phyloP scores from a whole-genome alignment of 1,140 invertebrate species.

The Gryon sp. region DNA sequence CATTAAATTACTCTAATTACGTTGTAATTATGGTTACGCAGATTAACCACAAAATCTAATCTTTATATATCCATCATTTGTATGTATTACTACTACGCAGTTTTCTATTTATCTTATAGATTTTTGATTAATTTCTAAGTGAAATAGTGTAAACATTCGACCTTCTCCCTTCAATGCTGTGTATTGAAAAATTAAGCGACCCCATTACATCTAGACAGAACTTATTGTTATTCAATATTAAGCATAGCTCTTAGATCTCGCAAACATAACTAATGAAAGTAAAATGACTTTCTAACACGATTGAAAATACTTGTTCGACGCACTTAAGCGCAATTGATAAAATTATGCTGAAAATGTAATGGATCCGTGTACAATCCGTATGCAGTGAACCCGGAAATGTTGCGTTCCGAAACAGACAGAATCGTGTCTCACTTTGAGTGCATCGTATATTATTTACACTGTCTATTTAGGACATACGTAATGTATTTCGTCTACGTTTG shows the following conservation, averaged over 20 bases:
- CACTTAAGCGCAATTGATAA: conserved; percentile 44
- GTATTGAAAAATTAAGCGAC: too few species aligned
- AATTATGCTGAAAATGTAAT: conserved; percentile 49
- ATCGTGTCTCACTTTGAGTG: conserved; percentile 58
- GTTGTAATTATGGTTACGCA: too few species aligned
- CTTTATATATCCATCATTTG: too few species aligned
- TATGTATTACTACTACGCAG: too few species aligned
- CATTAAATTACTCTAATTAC: too few species aligned
- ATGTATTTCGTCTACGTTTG: conserved; percentile 63
- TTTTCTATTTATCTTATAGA: too few species aligned
- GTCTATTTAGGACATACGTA: conserved; percentile 63
- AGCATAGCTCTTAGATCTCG: not conserved
- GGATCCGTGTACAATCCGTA: conserved; percentile 41
- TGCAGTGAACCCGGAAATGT: conserved; percentile 47
- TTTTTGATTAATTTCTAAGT: too few species aligned
- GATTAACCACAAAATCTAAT: too few species aligned
- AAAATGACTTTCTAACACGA: conserved; percentile 19
- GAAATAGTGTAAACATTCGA: too few species aligned
- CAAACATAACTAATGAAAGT: conserved; percentile 1
- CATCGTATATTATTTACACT: conserved; percentile 61
- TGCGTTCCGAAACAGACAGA: conserved; percentile 41
- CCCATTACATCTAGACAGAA: not conserved
- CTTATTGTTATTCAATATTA: conserved; percentile 6
- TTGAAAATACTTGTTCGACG: conserved; percentile 47
- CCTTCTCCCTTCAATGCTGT: not conserved